Percentiles rank a stretch among this genome's conserved stretches.
phyloP scores from a whole-genome alignment of 2,797 vertebrate species.

The Apogon hyalosoma region DNA sequence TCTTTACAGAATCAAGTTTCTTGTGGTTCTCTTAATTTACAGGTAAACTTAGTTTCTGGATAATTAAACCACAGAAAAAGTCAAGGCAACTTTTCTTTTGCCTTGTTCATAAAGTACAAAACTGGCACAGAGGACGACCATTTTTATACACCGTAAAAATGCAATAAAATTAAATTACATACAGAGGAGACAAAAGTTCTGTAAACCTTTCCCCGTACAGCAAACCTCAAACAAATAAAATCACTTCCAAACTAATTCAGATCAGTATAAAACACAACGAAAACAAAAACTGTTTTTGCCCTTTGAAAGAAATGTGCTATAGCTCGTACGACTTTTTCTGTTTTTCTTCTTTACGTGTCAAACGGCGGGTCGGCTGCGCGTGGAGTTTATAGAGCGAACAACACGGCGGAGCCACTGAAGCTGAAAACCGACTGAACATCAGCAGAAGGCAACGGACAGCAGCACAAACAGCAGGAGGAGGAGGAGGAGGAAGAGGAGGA shows the following conservation, averaged over 20 bases:
- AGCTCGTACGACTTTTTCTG: conserved; percentile 80
- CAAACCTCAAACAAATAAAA: conserved; percentile 93
- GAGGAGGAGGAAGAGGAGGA: conserved; percentile 15
- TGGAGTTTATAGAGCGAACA: conserved; percentile 68
- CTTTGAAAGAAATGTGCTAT: conserved; percentile 84
- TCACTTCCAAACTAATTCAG: conserved; percentile 90
- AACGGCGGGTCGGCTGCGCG: conserved; percentile 62
- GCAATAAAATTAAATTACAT: conserved; percentile 99
- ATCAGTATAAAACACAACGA: conserved; percentile 85
- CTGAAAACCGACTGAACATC: conserved; percentile 71
- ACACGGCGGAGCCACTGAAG: conserved; percentile 52
- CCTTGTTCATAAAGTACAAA: conserved; percentile 98
- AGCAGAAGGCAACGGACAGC: conserved; percentile 65
- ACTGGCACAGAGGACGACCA: conserved; percentile 96
- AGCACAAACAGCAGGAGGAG: conserved; percentile 58
- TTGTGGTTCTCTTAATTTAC: conserved; percentile 98
- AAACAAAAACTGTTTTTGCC: conserved; percentile 83
- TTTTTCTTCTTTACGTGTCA: conserved; percentile 47
- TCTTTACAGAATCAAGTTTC: conserved; percentile 99
- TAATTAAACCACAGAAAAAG: conserved; percentile 93
- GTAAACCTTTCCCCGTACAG: conserved; percentile 94
- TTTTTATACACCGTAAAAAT: conserved; percentile 99
- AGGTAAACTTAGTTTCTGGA: conserved; percentile 97
- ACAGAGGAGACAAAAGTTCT: conserved; percentile 83
- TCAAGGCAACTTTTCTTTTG: conserved; percentile 89